phyloP scores from a whole-genome alignment of 1,140 invertebrate genomes.

The Ridgeia piscesae region DNA sequence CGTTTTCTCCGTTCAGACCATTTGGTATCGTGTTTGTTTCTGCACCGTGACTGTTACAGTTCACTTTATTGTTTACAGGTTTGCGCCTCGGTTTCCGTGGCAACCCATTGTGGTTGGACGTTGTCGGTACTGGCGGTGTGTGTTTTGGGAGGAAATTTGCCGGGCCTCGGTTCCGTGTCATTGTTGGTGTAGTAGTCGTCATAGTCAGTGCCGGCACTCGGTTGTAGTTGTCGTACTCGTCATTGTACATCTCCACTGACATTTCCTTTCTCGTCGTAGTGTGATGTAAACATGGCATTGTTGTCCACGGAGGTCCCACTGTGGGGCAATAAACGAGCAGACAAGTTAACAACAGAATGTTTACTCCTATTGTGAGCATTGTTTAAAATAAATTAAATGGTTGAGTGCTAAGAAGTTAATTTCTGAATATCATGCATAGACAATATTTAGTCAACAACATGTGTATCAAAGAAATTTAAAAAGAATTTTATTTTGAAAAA shows the following conservation, averaged over 20 bases:
- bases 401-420: too few species aligned
- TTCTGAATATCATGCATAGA: too few species aligned
- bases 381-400: too few species aligned
- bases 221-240: constrained; percentile 28
- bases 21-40: background rate
- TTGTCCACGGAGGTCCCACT: constrained; percentile 84
- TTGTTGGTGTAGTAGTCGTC: background rate
- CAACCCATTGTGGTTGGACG: background rate
- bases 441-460: too few species aligned
- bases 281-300: constrained; percentile 58
- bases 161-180: background rate
- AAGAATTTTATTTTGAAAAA: too few species aligned
- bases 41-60: background rate
- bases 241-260: constrained; percentile 25
- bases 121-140: background rate
- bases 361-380: too few species aligned
- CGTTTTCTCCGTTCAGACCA: background rate
- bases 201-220: constrained; percentile 3
- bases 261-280: constrained; percentile 28
- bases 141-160: background rate
- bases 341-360: background rate
- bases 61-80: background rate
- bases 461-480: too few species aligned
- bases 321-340: constrained; percentile 33
- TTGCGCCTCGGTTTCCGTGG: background rate